Evolutionary conservation across 2,797 vertebrate genomes (phyloP), one percentile per base, ranked within the genome.

Genomic region (Sebastes vulpes): DNA sequence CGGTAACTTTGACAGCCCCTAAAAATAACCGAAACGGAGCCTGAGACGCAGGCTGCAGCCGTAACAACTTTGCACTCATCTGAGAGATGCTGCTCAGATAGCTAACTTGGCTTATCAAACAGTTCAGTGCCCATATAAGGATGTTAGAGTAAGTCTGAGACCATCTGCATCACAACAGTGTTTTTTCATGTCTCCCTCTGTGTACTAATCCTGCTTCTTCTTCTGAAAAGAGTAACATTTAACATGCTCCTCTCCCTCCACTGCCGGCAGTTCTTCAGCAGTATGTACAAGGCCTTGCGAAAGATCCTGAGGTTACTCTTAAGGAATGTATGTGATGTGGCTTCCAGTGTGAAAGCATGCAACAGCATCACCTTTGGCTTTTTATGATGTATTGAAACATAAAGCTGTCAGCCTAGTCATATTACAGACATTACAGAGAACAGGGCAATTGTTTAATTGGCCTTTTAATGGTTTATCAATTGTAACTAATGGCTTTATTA

Each of bases 291-390:
- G 83, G 94, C 93, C 85, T 87, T 95, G 79, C 90, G 84, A 76
- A 95, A 95, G 88, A 91, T 95, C 81, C 90, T 94, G 87, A 92
- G 89, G 87, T 93, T 96, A 79, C 91, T 96, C 77, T 94, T 94
- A 82, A 92, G 91, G 84, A 92, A 93, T 72, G 94, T 96, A 96
- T 82, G 95, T 96, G 54, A 83, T 69, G 76, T 78, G 70, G 75
- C 75, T 84, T 65, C 28, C 26, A 75, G 58, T 80, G 26, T 85
- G 69, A 72, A 61, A 38, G 86, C 90, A 90, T 72, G 85, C 60
- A 68, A 32, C 5, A 21, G 14, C 42, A 50, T n/a, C 46, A 50
- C 23, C 20, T 28, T 2, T 61, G 14, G 7, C 54, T 57, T 53
- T 63, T 71, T 64, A 63, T 68, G 23, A 67, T 26, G 31, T 71